Evolutionary conservation across 2,888 invertebrate species (phyloP).

Genomic region (Belgica antarctica): DNA sequence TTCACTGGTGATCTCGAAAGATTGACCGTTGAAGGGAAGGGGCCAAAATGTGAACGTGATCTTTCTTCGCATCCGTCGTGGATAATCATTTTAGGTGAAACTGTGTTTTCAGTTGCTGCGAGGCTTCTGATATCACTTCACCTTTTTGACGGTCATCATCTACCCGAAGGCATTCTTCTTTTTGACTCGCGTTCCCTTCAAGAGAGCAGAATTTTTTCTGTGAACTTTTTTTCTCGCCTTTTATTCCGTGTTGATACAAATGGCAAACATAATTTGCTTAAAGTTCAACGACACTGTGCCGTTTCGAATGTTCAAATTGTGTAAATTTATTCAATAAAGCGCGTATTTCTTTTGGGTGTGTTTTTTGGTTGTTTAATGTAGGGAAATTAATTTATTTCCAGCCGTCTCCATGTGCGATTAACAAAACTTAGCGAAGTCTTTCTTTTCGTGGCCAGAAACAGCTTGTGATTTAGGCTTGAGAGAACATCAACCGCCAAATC

Average conservation of each 20-base stretch:
- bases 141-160: slow-evolving; percentile 16
- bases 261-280: not conserved
- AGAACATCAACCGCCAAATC: slow-evolving; percentile 27
- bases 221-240: not conserved
- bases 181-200: not conserved
- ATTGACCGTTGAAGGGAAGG: not conserved
- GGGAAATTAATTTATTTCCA: not conserved
- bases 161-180: not conserved
- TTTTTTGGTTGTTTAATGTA: not conserved
- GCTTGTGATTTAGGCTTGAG: not conserved
- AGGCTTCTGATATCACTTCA: slow-evolving; percentile 10
- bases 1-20: not conserved
- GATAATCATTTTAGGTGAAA: slow-evolving; percentile 13
- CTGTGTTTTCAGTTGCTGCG: not conserved
- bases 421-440: not conserved
- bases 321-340: slow-evolving; percentile 23
- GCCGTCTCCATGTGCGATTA: too few species aligned
- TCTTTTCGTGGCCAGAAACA: not conserved
- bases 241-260: not conserved
- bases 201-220: not conserved
- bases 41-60: too few species aligned
- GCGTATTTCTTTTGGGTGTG: slow-evolving; percentile 4
- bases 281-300: not conserved
- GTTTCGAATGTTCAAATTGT: slow-evolving; percentile 12
- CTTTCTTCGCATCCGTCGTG: not conserved